Conservation (phyloP, 2,797 vertebrate species). For the Adrianichthys oophorus region DNA sequence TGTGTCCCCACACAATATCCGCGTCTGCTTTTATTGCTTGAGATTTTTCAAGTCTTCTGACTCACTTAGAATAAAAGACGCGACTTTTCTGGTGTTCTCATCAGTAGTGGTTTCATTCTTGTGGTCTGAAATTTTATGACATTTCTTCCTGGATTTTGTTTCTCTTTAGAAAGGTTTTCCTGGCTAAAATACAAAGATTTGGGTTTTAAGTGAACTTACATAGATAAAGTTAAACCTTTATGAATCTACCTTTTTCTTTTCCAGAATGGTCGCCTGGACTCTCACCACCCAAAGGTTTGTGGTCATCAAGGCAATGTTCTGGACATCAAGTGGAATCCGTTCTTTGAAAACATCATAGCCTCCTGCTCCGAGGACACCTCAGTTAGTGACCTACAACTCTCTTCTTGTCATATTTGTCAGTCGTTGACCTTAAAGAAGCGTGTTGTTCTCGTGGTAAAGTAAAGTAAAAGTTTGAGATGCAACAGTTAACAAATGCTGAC, state of each 20-base stretch:
- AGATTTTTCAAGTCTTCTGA: too few species aligned
- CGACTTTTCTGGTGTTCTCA: slow-evolving; percentile 3
- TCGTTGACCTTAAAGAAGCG: not conserved
- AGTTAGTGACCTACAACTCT: slow-evolving; percentile 71
- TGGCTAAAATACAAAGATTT: too few species aligned
- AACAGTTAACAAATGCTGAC: not conserved
- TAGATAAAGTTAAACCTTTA: not conserved
- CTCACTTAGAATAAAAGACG: too few species aligned
- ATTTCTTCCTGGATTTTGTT: not conserved
- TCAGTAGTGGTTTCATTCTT: not conserved
- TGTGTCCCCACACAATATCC: slow-evolving; percentile 27
- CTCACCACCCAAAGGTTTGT: slow-evolving; percentile 92
- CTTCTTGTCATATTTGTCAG: not conserved
- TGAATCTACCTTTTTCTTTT: slow-evolving; percentile 14
- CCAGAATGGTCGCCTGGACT: slow-evolving; percentile 91
- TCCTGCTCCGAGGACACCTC: slow-evolving; percentile 97
- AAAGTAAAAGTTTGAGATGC: not conserved
- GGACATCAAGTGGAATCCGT: slow-evolving; percentile 99
- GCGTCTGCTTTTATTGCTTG: slow-evolving; percentile 6
- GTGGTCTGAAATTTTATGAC: not conserved
- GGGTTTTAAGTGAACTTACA: not conserved
- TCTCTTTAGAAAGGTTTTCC: not conserved
- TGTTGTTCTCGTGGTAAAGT: not conserved
- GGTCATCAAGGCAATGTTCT: slow-evolving; percentile 97
- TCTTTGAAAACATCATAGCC: slow-evolving; percentile 95